Evolutionary conservation across 2,797 vertebrate genomes (phyloP).

Genomic region (Acomys russatus): DNA sequence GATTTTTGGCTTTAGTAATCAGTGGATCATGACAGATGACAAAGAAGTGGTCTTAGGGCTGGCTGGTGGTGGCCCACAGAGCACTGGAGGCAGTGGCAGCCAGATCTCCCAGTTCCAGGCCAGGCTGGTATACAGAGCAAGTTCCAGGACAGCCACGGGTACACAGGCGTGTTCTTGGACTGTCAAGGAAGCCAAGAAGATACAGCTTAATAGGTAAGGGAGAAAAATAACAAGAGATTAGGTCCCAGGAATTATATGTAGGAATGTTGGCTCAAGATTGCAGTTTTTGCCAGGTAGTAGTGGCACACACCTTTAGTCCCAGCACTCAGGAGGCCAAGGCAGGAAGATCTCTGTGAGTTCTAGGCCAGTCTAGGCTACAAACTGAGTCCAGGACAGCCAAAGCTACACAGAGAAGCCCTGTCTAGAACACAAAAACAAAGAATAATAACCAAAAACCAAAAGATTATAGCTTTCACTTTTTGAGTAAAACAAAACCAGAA

Average conservation of each 20-base stretch:
- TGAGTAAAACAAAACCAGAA: slow-evolving; percentile 38
- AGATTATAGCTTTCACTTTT: slow-evolving; percentile 6
- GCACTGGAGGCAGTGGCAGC: neutral
- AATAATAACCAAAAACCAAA: neutral
- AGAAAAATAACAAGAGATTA: slow-evolving; percentile 1
- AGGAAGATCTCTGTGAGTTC: neutral
- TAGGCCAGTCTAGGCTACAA: neutral
- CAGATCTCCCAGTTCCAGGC: neutral
- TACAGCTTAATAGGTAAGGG: neutral
- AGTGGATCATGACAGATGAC: neutral
- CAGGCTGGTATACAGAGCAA: neutral
- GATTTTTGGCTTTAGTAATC: slow-evolving; percentile 45
- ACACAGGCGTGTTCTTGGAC: neutral
- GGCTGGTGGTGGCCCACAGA: neutral
- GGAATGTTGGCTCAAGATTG: neutral
- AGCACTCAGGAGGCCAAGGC: neutral
- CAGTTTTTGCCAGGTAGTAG: neutral
- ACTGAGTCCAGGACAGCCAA: neutral
- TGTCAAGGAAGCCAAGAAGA: neutral
- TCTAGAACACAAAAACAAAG: neutral
- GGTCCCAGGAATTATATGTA: neutral
- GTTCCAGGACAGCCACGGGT: too few relatives aligned
- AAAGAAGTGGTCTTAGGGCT: neutral
- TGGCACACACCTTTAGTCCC: neutral
- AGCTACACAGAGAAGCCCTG: neutral